These are phyloP conservation scores for Brachymystax lenok DNA, from an alignment of 2,797 vertebrate species.

Conservation along the genomic window DNA sequence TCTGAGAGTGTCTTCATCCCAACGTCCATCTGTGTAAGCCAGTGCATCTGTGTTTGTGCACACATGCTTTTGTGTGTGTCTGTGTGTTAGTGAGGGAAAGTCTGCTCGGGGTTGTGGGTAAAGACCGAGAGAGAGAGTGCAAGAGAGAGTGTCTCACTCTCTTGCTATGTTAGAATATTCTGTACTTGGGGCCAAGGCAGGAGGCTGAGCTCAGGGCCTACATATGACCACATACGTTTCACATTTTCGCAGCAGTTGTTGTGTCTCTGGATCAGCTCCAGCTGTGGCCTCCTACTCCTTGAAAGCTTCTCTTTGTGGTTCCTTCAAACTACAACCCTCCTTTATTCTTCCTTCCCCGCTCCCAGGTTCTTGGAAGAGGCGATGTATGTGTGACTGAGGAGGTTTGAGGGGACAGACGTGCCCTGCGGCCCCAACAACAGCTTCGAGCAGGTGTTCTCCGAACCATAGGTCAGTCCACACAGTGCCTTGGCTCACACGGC, in stretches of 20 bases:
- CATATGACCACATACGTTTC: too few species aligned
- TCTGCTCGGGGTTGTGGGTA: background rate
- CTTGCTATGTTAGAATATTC: background rate
- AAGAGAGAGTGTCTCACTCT: background rate
- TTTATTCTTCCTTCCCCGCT: background rate
- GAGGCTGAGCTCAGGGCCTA: too few species aligned
- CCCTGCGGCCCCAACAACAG: conserved; percentile 93
- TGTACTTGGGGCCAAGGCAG: too few species aligned
- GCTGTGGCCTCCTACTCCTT: conserved; percentile 34
- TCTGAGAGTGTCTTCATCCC: background rate
- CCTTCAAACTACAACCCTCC: background rate
- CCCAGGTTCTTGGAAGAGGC: conserved; percentile 83
- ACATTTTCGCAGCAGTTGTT: background rate
- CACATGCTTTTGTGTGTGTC: background rate
- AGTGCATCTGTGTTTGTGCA: background rate
- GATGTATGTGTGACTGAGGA: conserved; percentile 83
- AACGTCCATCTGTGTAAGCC: background rate
- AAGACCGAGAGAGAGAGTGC: background rate
- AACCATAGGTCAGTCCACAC: conserved; percentile 82
- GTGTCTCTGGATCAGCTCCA: background rate
- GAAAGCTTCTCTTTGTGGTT: background rate
- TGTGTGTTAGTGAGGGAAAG: background rate
- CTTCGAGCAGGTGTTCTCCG: conserved; percentile 87
- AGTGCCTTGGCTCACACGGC: background rate
- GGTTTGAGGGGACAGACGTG: conserved; percentile 87